phyloP scores from a whole-genome alignment of 2,888 invertebrate species.

The Cephus sareptanus region DNA sequence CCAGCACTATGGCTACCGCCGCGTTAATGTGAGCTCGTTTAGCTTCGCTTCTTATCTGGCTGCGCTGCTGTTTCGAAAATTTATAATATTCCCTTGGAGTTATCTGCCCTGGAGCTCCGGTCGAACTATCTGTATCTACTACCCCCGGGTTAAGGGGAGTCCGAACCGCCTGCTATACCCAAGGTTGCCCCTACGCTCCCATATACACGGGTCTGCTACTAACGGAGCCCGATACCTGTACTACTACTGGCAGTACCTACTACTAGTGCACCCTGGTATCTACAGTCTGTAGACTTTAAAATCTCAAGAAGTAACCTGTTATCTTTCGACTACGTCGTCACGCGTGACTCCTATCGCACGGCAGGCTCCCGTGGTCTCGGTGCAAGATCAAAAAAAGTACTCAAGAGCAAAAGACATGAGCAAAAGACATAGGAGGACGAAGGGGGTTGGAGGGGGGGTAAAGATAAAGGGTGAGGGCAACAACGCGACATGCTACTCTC shows the following conservation, averaged over 20 bases:
- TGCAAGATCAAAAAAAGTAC: background rate
- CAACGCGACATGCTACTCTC: background rate
- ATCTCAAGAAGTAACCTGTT: constrained; percentile 20
- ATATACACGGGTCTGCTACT: background rate
- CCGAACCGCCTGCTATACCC: background rate
- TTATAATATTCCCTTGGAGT: constrained; percentile 44
- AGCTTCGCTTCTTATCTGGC: constrained; percentile 47
- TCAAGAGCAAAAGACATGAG: background rate
- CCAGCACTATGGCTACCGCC: constrained; percentile 8
- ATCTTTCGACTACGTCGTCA: constrained; percentile 34
- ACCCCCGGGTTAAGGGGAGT: background rate
- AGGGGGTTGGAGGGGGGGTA: too few species aligned
- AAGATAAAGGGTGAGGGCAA: background rate
- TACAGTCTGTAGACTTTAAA: background rate
- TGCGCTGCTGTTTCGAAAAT: constrained; percentile 43
- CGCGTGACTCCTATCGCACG: constrained; percentile 23
- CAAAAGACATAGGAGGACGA: background rate
- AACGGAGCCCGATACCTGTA: background rate
- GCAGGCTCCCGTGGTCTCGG: background rate
- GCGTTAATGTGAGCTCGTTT: constrained; percentile 54
- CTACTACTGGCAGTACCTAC: background rate
- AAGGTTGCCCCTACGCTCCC: background rate
- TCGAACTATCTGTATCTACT: background rate
- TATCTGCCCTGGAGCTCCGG: constrained; percentile 25
- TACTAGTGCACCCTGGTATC: background rate